phyloP scores from a whole-genome alignment of 2,888 invertebrate species.

The Ophion costatus region DNA sequence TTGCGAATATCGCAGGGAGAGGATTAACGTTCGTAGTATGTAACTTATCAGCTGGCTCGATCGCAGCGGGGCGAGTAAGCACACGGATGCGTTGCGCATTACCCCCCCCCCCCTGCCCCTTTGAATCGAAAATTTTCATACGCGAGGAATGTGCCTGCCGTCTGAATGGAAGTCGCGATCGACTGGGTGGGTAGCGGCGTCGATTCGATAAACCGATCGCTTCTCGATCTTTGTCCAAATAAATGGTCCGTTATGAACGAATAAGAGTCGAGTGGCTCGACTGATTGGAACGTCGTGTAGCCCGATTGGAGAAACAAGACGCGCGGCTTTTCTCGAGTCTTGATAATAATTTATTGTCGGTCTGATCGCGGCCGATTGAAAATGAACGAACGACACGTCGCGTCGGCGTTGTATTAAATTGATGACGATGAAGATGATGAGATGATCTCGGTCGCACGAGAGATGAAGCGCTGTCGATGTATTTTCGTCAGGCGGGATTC shows the following conservation, averaged over 20 bases:
- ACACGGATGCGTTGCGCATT: no score
- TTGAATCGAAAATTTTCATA: no score
- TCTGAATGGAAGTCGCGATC: no score
- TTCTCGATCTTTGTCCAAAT: conserved; percentile 57
- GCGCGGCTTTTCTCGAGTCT: not conserved
- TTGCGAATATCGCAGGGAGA: no score
- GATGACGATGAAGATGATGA: no score
- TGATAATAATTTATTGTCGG: conserved; percentile 46
- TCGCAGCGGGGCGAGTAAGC: no score
- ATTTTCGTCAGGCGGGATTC: conserved; percentile 76
- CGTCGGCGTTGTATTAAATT: not conserved
- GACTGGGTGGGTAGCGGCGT: no score
- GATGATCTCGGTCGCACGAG: not conserved
- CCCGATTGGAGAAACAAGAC: not conserved
- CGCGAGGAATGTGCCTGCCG: not conserved
- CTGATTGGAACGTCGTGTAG: not conserved
- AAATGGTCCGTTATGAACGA: conserved; percentile 51
- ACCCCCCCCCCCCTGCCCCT: no score
- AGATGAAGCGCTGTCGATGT: not conserved
- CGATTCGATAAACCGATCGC: conserved; percentile 41
- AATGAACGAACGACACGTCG: not conserved
- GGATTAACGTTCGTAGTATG: no score
- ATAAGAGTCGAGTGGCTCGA: not conserved
- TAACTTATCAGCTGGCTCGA: no score
- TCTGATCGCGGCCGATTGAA: conserved; percentile 1